A percentile compares a stretch with the other conserved stretches of the same genome.
Conservation (phyloP, 1,140 invertebrate species). For the Sitophilus oryzae region DNA sequence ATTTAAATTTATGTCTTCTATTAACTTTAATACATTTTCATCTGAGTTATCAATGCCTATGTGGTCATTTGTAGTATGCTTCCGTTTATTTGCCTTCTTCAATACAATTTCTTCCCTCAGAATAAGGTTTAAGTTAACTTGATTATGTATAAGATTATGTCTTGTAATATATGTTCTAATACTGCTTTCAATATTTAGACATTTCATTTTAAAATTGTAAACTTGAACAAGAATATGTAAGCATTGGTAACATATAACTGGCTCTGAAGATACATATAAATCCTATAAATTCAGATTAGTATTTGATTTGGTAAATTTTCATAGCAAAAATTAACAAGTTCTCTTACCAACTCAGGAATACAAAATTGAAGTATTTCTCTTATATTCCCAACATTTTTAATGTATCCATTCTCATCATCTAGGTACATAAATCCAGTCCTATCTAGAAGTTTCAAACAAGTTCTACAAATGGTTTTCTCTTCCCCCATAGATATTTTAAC, state of each 20-base stretch:
- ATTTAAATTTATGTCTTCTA: too few relatives aligned
- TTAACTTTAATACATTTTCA: too few relatives aligned
- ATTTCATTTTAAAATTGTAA: slow-evolving; percentile 28
- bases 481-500: slow-evolving; percentile 5
- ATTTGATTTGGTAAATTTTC: neutral
- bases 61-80: slow-evolving; percentile 16
- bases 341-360: slow-evolving; percentile 27
- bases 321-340: neutral
- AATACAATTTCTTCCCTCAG: slow-evolving; percentile 21
- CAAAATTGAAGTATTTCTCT: slow-evolving; percentile 29
- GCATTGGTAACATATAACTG: slow-evolving; percentile 25
- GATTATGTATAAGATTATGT: slow-evolving; percentile 24
- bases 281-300: slow-evolving; percentile 20
- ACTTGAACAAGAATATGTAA: slow-evolving; percentile 20
- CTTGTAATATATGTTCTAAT: slow-evolving; percentile 21
- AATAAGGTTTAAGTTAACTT: slow-evolving; percentile 24
- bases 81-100: slow-evolving; percentile 16
- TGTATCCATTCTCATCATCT: slow-evolving; percentile 23
- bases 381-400: slow-evolving; percentile 23
- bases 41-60: slow-evolving; percentile 9
- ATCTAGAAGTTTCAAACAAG: slow-evolving; percentile 25
- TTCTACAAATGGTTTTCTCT: slow-evolving; percentile 20
- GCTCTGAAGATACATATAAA: slow-evolving; percentile 24
- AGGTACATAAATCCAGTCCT: slow-evolving; percentile 20
- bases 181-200: slow-evolving; percentile 22